phyloP scores from a whole-genome alignment of 2,113 vertebrate species.

The Brachionichthys hirsutus region DNA sequence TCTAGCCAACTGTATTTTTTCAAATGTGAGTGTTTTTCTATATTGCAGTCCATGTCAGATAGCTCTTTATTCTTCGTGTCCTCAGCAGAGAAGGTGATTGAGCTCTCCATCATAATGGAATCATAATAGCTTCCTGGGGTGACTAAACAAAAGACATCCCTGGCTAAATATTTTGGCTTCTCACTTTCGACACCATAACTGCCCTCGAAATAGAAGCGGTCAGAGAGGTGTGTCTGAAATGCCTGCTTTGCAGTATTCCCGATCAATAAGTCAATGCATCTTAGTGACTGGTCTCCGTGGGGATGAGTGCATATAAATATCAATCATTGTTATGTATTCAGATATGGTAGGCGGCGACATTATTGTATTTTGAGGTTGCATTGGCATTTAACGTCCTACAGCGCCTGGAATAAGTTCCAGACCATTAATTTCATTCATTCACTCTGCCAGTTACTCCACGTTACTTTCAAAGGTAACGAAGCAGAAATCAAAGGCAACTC shows the following conservation, averaged over 20 bases:
- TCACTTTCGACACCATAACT: conserved; percentile 45
- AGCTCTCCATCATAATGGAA: conserved; percentile 47
- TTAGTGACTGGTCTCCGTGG: conserved; percentile 6
- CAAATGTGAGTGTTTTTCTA: conserved; percentile 5
- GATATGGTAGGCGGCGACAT: not conserved
- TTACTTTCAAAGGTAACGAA: no score
- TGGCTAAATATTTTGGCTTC: conserved; percentile 52
- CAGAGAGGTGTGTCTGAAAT: conserved; percentile 29
- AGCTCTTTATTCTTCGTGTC: conserved; percentile 31
- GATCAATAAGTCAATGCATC: conserved; percentile 47
- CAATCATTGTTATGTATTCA: conserved; percentile 34
- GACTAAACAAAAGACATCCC: conserved; percentile 43
- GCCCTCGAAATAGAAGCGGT: conserved; percentile 25
- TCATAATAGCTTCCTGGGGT: conserved; percentile 52
- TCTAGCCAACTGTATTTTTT: not conserved
- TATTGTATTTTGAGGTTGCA: not conserved
- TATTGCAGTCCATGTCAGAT: conserved; percentile 4
- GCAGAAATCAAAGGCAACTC: conserved; percentile 19
- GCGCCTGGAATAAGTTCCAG: not conserved
- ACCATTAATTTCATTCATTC: no score
- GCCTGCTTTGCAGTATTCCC: conserved; percentile 18
- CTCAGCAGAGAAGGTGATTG: conserved; percentile 44
- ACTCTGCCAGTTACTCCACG: no score
- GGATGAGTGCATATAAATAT: conserved; percentile 34
- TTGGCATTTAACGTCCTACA: not conserved